phyloP scores from a whole-genome alignment of 2,888 invertebrate genomes.

The Ectropis crepuscularia region DNA sequence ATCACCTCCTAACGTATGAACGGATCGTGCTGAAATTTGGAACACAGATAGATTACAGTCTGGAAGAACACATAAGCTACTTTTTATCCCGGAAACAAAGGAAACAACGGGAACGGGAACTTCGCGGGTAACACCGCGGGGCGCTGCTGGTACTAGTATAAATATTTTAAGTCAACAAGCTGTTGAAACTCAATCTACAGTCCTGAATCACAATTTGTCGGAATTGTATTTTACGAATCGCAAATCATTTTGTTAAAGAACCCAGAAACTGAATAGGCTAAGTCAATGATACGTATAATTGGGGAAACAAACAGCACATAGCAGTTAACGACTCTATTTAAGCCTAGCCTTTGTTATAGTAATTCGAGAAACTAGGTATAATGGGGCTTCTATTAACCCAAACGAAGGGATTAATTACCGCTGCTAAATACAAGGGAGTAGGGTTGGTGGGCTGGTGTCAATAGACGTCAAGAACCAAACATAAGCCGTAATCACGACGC shows the following conservation, averaged over 20 bases:
- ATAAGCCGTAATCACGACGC: conserved; percentile 9
- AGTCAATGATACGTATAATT: neutral
- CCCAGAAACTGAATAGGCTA: neutral
- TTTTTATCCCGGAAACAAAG: too few relatives aligned
- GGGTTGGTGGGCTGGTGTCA: conserved; percentile 14
- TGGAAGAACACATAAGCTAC: too few relatives aligned
- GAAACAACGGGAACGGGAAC: too few relatives aligned
- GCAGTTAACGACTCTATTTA: conserved; percentile 14
- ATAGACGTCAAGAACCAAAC: conserved; percentile 12
- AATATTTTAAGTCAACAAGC: too few relatives aligned
- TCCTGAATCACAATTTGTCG: too few relatives aligned
- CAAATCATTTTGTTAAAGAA: neutral
- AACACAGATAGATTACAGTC: too few relatives aligned
- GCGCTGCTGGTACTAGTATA: too few relatives aligned
- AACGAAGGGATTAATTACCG: conserved; percentile 26
- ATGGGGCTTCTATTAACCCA: conserved; percentile 17
- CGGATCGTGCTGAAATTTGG: too few relatives aligned
- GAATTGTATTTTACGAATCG: too few relatives aligned
- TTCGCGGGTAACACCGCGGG: too few relatives aligned
- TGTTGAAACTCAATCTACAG: too few relatives aligned
- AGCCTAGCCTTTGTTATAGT: conserved; percentile 15
- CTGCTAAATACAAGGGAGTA: conserved; percentile 25
- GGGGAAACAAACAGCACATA: conserved; percentile 10
- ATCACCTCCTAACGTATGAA: too few relatives aligned
- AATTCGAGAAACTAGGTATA: conserved; percentile 16